Percentiles rank a stretch among this genome's conserved stretches.
These are phyloP conservation scores for Drosophila prosaltans DNA, from an alignment of 1,140 invertebrate species.

Conservation along the genomic window DNA sequence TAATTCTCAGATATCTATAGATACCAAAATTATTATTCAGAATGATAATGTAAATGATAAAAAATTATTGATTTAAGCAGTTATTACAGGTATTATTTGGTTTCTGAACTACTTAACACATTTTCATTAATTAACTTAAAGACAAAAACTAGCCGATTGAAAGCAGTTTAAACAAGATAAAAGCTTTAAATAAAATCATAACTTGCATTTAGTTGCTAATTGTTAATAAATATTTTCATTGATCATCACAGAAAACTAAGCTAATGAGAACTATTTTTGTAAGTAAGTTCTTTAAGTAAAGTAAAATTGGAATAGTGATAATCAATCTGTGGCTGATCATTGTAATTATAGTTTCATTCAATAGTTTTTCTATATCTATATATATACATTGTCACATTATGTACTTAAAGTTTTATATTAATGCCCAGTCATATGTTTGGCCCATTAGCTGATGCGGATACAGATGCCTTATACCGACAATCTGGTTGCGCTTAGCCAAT, in stretches of 20 bases:
- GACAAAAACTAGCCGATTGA: not conserved
- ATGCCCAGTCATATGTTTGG: conserved; percentile 55
- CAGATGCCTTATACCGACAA: conserved; percentile 29
- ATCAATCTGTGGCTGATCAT: too few relatives aligned
- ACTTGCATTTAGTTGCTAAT: too few relatives aligned
- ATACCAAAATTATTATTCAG: not conserved
- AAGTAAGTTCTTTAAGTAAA: too few relatives aligned
- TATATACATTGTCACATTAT: not conserved
- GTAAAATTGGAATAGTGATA: too few relatives aligned
- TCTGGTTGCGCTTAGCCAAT: conserved; percentile 73
- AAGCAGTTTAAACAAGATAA: not conserved
- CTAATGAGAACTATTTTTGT: not conserved
- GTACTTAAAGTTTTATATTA: conserved; percentile 49
- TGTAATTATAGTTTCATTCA: too few relatives aligned
- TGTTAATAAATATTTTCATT: too few relatives aligned
- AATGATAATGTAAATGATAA: not conserved
- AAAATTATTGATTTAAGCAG: not conserved
- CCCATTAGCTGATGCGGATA: conserved; percentile 46
- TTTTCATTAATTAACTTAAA: not conserved
- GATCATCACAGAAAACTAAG: too few relatives aligned
- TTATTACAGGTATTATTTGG: not conserved
- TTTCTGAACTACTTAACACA: not conserved
- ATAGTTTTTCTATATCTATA: not conserved
- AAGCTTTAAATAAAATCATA: too few relatives aligned
- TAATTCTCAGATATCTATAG: not conserved